These are phyloP conservation scores for Mohoua ochrocephala DNA, from an alignment of 2,113 vertebrate species.

Conservation along the genomic window DNA sequence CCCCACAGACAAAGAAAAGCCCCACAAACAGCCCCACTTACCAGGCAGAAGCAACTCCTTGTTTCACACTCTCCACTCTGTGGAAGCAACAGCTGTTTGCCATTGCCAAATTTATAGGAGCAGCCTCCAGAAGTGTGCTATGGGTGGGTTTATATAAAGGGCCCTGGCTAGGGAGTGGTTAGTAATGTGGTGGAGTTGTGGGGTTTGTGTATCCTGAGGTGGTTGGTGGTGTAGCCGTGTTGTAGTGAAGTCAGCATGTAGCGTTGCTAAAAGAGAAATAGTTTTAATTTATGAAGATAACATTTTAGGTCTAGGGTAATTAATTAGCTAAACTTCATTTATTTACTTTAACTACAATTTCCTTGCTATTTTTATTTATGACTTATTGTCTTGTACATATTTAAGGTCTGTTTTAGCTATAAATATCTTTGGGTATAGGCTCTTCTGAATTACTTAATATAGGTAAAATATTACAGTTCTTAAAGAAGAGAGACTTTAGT, in stretches of 20 bases:
- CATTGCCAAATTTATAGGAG: slow-evolving; percentile 16
- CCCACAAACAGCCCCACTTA: not conserved
- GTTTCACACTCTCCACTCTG: not conserved
- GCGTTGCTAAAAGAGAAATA: accelerated
- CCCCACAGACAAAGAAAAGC: not conserved
- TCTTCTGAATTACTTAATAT: not conserved
- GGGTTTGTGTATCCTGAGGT: accelerated
- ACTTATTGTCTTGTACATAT: accelerated
- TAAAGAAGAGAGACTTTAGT: not conserved
- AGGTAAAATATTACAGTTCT: not conserved
- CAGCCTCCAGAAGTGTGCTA: not conserved
- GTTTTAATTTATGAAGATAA: accelerated
- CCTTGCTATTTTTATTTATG: accelerated
- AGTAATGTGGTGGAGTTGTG: not conserved
- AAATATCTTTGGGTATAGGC: accelerated
- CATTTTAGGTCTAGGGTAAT: accelerated
- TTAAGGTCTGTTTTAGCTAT: accelerated
- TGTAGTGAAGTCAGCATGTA: accelerated
- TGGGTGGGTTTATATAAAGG: slow-evolving; percentile 6
- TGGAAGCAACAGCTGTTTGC: not conserved
- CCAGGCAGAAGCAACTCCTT: not conserved
- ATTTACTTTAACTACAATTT: accelerated
- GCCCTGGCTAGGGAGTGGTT: not conserved
- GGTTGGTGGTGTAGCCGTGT: not conserved
- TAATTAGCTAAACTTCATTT: accelerated